Percentiles rank a stretch among this genome's conserved stretches.
These are phyloP conservation scores for Laticauda colubrina DNA, from an alignment of 2,113 vertebrate genomes.

Conservation along the genomic window DNA sequence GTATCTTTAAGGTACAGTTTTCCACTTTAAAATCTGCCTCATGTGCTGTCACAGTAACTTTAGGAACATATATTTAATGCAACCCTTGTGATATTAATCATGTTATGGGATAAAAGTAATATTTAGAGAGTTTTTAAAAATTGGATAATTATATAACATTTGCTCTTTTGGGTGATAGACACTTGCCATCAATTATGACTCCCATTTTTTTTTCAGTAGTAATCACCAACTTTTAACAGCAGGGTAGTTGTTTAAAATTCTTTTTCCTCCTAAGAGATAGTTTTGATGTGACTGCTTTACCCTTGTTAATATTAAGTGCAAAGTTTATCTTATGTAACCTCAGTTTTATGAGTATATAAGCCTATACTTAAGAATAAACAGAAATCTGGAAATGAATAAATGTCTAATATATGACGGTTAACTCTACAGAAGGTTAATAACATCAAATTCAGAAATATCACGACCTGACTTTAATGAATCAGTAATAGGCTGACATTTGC, in stretches of 20 bases:
- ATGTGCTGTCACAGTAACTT: not conserved
- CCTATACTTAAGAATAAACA: conserved; percentile 59
- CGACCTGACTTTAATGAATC: conserved; percentile 73
- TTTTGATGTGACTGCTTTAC: conserved; percentile 29
- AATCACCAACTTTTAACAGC: not conserved
- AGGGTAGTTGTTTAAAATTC: conserved; percentile 23
- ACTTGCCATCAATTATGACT: not conserved
- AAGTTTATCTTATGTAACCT: conserved; percentile 39
- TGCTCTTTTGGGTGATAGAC: not conserved
- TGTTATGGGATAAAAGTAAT: not conserved
- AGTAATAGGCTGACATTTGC: conserved; percentile 73
- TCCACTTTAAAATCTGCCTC: not conserved
- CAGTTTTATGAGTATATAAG: conserved; percentile 31
- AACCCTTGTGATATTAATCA: not conserved
- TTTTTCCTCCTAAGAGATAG: conserved; percentile 27
- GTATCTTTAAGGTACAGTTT: not conserved
- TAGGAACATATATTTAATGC: not conserved
- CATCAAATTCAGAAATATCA: conserved; percentile 76
- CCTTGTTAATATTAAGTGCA: conserved; percentile 52
- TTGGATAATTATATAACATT: not conserved
- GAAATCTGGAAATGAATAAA: conserved; percentile 57
- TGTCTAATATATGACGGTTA: conserved; percentile 58
- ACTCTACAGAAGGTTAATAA: conserved; percentile 72
- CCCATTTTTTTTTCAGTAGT: not conserved
- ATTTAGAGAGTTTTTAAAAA: not conserved